Percentiles rank a stretch among this genome's conserved stretches.
Conservation (phyloP, 2,888 invertebrate genomes). For the Cactoblastis cactorum region DNA sequence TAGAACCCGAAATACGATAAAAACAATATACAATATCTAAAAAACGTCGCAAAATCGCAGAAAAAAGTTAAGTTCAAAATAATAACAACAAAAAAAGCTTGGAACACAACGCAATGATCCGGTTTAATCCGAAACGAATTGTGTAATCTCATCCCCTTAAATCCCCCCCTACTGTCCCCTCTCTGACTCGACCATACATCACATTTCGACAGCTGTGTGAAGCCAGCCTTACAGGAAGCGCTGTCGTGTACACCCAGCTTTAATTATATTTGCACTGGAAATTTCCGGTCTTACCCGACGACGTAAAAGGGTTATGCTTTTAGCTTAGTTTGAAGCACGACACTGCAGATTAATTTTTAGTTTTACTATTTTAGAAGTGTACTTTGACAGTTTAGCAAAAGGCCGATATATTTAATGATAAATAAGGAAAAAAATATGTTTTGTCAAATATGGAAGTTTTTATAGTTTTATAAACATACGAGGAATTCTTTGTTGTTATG, state of each 20-base stretch:
- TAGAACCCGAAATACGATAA: too few relatives aligned
- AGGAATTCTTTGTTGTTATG: too few relatives aligned
- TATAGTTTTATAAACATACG: too few relatives aligned
- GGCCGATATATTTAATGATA: too few relatives aligned
- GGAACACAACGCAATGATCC: not conserved
- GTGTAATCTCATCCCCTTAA: conserved; percentile 4
- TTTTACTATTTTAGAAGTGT: not conserved
- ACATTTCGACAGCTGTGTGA: conserved; percentile 13
- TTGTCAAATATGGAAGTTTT: too few relatives aligned
- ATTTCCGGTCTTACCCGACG: conserved; percentile 9
- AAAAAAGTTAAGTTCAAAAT: not conserved
- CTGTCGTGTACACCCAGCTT: conserved; percentile 1
- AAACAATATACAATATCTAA: too few relatives aligned
- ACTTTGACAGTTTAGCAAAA: not conserved
- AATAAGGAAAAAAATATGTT: too few relatives aligned
- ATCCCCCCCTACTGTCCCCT: not conserved
- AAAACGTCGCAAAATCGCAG: too few relatives aligned
- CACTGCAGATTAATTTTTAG: not conserved
- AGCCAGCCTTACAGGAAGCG: not conserved
- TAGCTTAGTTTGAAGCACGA: not conserved
- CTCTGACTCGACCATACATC: conserved; percentile 7
- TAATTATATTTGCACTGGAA: conserved; percentile 10
- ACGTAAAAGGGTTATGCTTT: conserved; percentile 1
- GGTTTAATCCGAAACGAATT: conserved; percentile 5
- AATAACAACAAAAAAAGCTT: not conserved